Base-by-base conservation (phyloP, 2,113 vertebrate genomes). In the Centropus bengalensis region DNA sequence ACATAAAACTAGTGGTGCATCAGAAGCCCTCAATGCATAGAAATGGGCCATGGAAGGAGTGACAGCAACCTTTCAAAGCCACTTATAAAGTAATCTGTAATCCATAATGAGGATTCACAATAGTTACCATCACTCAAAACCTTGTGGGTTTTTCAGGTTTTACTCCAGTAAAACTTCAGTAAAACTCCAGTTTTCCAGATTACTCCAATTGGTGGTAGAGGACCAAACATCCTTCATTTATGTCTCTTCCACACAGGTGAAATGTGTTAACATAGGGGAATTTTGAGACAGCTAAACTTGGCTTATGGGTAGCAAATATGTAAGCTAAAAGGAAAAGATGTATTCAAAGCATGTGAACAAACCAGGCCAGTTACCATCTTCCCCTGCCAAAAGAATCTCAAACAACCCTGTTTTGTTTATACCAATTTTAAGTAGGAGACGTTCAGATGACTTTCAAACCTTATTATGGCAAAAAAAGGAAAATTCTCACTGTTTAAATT, bases 131-230 rank as follows among this genome's bases (percentile, higher is more conserved):
- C 49, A 44, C 23, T 14, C 59, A 73, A 54, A 91, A 32, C 16
- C 38, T 36, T 2, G 0, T 4, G 3, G 0, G 1, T 73, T 77
- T 23, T n/a, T n/a, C n/a, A n/a, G n/a, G n/a, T n/a, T n/a, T n/a
- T n/a, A n/a, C n/a, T n/a, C n/a, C n/a, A n/a, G n/a, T n/a, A n/a
- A n/a, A n/a, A n/a, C n/a, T n/a, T n/a, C n/a, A n/a, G n/a, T n/a
- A n/a, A n/a, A n/a, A n/a, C n/a, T n/a, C n/a, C n/a, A n/a, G 6
- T 4, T 58, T 27, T 45, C 27, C 21, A 26, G n/a, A 16, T 51
- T 36, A 21, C 9, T 40, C 63, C 63, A 69, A 45, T 59, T 80
- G 40, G 20, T 80, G 45, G 9, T n/a, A 36, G 24, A 71, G 36
- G 44, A 73, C 54, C 8, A 11, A 89, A 22, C 2, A 1, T n/a